Evolutionary conservation across 2,113 vertebrate genomes (phyloP).

Genomic region (Epinephelus fuscoguttatus): DNA sequence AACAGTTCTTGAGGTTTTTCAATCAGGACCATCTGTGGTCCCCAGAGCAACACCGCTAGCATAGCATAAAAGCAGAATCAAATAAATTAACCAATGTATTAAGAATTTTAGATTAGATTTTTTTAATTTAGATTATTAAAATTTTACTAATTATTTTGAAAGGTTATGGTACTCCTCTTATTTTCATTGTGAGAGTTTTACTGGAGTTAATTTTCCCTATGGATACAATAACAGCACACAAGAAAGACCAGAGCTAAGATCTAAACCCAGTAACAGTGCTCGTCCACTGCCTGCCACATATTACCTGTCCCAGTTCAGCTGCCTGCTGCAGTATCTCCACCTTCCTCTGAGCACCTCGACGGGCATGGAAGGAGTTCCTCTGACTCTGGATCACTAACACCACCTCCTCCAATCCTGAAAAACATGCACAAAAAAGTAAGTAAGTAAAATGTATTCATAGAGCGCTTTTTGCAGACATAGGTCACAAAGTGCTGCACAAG

Average conservation of each 20-base stretch:
- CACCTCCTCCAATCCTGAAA: slow-evolving; percentile 68
- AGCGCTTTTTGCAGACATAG: too few relatives aligned
- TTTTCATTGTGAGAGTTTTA: neutral
- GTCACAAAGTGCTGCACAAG: too few relatives aligned
- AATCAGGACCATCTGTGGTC: too few relatives aligned
- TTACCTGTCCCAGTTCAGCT: slow-evolving; percentile 68
- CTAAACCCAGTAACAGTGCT: neutral
- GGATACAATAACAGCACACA: neutral
- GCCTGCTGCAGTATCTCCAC: slow-evolving; percentile 73
- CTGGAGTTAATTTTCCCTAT: neutral
- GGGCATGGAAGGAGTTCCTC: slow-evolving; percentile 74
- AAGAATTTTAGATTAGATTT: neutral
- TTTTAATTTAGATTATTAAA: neutral
- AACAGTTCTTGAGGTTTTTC: too few relatives aligned
- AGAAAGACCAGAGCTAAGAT: neutral
- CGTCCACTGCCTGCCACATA: neutral
- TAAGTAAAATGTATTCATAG: too few relatives aligned
- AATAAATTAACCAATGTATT: neutral
- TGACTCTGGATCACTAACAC: slow-evolving; percentile 82
- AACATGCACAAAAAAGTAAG: neutral
- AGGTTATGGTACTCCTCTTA: neutral
- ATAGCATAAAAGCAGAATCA: too few relatives aligned
- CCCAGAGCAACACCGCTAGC: too few relatives aligned
- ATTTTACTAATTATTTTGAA: neutral
- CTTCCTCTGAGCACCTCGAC: slow-evolving; percentile 60